A percentile compares a stretch with the other conserved stretches of the same genome.
These are phyloP conservation scores for Podarcis cretensis DNA, from an alignment of 2,113 vertebrate genomes.

Conservation along the genomic window DNA sequence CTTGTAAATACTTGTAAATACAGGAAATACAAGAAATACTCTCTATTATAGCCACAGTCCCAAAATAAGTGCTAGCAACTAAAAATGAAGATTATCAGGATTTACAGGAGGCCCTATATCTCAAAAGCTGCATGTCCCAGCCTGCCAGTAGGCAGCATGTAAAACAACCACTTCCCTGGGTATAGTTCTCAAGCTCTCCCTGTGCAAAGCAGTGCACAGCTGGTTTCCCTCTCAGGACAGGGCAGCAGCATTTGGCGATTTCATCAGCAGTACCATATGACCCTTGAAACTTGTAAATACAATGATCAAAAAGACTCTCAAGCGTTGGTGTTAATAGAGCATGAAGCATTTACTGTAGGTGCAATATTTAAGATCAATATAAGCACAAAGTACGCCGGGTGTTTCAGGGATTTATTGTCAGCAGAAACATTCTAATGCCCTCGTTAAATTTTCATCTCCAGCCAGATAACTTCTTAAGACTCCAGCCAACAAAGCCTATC, in stretches of 20 bases:
- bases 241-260: not conserved
- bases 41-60: not conserved
- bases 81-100: not conserved
- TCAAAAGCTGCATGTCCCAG: not conserved
- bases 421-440: not conserved
- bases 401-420: slow-evolving; percentile 10
- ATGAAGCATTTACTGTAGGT: slow-evolving; percentile 8
- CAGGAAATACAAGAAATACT: no score
- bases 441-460: slow-evolving; percentile 22
- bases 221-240: not conserved
- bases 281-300: slow-evolving; percentile 6
- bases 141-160: no score
- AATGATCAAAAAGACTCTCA: slow-evolving; percentile 27
- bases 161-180: not conserved
- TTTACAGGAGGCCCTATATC: not conserved
- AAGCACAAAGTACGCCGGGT: not conserved
- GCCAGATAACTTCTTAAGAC: not conserved
- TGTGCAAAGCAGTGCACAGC: not conserved
- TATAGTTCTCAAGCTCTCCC: no score
- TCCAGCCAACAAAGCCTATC: not conserved
- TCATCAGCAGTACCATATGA: not conserved
- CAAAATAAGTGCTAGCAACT: not conserved
- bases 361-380: slow-evolving; percentile 15
- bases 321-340: slow-evolving; percentile 6
- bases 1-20: no score